phyloP scores from a whole-genome alignment of 1,140 invertebrate genomes.

The Bombus haemorrhoidalis region DNA sequence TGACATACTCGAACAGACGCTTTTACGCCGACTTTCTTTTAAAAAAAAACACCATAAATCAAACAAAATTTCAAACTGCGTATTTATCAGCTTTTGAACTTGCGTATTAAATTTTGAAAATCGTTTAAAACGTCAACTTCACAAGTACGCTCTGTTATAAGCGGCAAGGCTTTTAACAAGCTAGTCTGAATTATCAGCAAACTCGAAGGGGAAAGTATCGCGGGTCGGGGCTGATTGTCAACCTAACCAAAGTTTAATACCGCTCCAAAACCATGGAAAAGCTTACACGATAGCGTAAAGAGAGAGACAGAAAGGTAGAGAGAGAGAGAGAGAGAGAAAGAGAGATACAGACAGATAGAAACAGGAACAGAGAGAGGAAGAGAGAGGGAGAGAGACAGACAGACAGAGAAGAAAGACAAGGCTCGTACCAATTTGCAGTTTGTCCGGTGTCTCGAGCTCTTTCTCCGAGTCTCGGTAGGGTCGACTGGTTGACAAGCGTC shows the following conservation, averaged over 20 bases:
- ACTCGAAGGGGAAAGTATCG: slow-evolving; percentile 24
- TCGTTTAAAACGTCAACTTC: slow-evolving; percentile 1
- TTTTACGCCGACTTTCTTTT: background rate
- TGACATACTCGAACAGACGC: too few species aligned
- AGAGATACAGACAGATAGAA: too few species aligned
- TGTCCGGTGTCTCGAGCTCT: slow-evolving; percentile 61
- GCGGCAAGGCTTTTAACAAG: slow-evolving; percentile 38
- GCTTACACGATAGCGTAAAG: slow-evolving; percentile 26
- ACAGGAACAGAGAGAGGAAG: background rate
- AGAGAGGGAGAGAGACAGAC: background rate
- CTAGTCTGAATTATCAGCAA: slow-evolving; percentile 57
- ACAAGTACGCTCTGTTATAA: background rate
- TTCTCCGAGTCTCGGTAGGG: slow-evolving; percentile 43
- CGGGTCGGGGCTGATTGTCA: slow-evolving; percentile 43
- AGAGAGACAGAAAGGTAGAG: background rate
- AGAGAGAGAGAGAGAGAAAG: background rate
- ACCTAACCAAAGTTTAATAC: slow-evolving; percentile 50
- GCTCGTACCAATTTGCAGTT: slow-evolving; percentile 64
- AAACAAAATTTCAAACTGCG: background rate
- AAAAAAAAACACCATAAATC: background rate
- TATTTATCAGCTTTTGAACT: background rate
- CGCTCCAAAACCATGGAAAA: slow-evolving; percentile 39
- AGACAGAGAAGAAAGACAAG: background rate
- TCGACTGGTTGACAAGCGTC: slow-evolving; percentile 54
- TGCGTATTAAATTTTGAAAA: background rate